Evolutionary conservation across 30 jellyfish, hydroid and myxozoan genomes (phyloP).

Genomic region (Hydractinia symbiolongicarpus): DNA sequence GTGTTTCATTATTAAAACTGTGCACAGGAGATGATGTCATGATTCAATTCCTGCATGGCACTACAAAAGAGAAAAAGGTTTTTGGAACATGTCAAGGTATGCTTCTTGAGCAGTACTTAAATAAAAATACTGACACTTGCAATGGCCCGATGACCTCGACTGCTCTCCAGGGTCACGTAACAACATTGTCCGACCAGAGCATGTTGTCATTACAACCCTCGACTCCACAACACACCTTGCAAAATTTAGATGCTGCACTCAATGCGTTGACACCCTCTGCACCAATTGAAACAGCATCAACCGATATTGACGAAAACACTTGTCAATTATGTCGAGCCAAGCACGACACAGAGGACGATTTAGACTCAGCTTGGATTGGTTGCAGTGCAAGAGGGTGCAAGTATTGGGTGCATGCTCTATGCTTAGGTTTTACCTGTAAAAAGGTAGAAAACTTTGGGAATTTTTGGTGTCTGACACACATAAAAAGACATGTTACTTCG

Average conservation of each 20-base stretch:
- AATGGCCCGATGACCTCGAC: too few species aligned
- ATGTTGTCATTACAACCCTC: too few species aligned
- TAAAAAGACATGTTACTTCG: background rate
- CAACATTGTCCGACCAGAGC: too few species aligned
- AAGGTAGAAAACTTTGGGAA: background rate
- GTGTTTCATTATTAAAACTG: background rate
- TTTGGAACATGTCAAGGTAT: background rate
- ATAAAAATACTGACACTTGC: too few species aligned
- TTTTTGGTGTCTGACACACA: background rate
- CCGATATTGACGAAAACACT: slow-evolving; percentile 6
- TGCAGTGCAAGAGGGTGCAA: background rate
- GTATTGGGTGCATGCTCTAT: slow-evolving; percentile 15
- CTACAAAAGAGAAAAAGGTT: background rate
- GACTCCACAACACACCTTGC: too few species aligned
- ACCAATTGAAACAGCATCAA: background rate
- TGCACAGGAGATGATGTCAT: background rate
- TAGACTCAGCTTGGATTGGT: slow-evolving; percentile 7
- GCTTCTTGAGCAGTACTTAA: background rate
- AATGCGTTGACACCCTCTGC: background rate
- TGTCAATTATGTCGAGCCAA: background rate
- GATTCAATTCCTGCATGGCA: background rate
- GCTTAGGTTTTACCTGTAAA: background rate
- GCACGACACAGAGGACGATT: background rate
- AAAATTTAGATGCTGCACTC: background rate
- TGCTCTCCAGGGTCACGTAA: too few species aligned